Evolutionary conservation across 2,888 invertebrate species (phyloP).

Genomic region (Leucoptera coffeella): DNA sequence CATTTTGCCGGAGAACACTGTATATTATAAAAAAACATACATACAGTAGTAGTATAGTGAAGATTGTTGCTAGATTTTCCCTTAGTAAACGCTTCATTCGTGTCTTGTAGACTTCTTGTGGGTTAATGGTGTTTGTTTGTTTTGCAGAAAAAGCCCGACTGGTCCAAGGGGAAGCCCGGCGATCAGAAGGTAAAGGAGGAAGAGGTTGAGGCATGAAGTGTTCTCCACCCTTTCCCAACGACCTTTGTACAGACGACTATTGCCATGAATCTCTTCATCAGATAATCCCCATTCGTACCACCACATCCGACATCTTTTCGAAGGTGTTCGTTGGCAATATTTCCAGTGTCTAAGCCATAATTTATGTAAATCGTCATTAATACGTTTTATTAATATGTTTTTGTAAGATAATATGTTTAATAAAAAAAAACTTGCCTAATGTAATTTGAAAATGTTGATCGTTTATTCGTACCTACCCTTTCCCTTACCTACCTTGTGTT

Average conservation of each 20-base stretch:
- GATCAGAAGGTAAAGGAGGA: conserved; percentile 85
- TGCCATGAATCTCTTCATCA: conserved; percentile 24
- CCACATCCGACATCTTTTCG: too few species aligned
- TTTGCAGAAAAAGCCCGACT: conserved; percentile 89
- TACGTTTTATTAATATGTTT: conserved; percentile 13
- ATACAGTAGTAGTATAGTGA: too few species aligned
- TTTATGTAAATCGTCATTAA: too few species aligned
- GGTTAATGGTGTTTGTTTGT: conserved; percentile 13
- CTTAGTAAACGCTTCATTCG: conserved; percentile 7
- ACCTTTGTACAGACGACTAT: conserved; percentile 23
- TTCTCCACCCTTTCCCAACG: conserved; percentile 17
- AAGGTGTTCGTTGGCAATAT: too few species aligned
- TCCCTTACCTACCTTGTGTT: too few species aligned
- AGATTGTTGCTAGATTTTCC: background rate
- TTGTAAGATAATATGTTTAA: conserved; percentile 43
- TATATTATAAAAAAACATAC: conserved; percentile 5
- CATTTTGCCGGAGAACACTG: too few species aligned
- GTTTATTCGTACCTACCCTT: background rate
- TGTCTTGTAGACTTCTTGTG: conserved; percentile 3
- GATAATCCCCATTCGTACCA: too few species aligned
- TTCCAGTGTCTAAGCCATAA: too few species aligned
- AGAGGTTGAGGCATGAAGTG: conserved; percentile 75
- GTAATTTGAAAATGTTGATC: background rate
- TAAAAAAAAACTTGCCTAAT: conserved; percentile 15
- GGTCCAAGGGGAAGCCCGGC: conserved; percentile 86